Evolutionary conservation across 2,113 vertebrate genomes (phyloP), one percentile per base, ranked within the genome.

Genomic region (Clarias gariepinus): DNA sequence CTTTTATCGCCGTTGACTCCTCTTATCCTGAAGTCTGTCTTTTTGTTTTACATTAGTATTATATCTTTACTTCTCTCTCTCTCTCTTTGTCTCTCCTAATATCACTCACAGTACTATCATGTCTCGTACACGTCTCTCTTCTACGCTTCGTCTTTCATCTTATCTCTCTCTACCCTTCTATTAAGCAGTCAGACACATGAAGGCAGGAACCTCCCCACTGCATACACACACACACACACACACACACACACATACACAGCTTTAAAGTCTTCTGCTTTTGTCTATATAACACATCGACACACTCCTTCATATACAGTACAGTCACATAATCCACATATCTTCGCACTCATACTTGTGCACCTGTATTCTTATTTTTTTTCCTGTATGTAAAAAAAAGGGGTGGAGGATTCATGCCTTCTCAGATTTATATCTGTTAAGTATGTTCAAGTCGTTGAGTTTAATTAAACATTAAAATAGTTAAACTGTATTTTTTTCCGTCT

Each of bases 161-260:
- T 41, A 71, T 47, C 41, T 41, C 21, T 58, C 21, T 57, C 57
- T 61, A 61, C 28, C 78, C 78, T 33, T 28, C 78, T 61, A 81
- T 81, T 81, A 81, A 61, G 78, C 78, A 15, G 21, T 81, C 78
- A 61, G 78, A 61, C 78, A 81, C 78, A 81, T 61, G 41, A 81
- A 81, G 21, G 78, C 78, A 81, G 25, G 57, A 81, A 81, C 18
- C 58, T 61, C 21, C 78, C 21, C 21, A 78, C 52, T 3, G 25
- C 11, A 23, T 7, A 53, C 53, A 55, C 25, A 71, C 33, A 71
- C 36, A 12, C 7, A 23, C 71, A 74, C 36, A 74, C 36, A 74
- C 69, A 47, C 36, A 47, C 36, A 41, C 69, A 73, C 71, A 74
- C 71, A 74, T 30, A 71, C 68, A 36, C 68, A 71, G 0, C 18